Evolutionary conservation across 2,113 vertebrate genomes (phyloP), one percentile per base, ranked within the genome.

Genomic region (Triplophysa siluroides): DNA sequence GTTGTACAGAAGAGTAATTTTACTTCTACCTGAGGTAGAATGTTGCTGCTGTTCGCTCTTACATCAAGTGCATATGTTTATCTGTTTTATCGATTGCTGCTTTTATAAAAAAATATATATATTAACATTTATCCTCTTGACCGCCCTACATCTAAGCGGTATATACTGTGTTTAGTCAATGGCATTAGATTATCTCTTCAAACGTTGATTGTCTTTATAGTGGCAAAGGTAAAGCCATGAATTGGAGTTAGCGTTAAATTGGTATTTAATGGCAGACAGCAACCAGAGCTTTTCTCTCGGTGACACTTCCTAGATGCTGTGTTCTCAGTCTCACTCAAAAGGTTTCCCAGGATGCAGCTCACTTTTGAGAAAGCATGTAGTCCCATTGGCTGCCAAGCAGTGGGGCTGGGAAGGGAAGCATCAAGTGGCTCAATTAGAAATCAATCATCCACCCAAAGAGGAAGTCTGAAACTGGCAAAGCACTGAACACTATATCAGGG

Each of bases 301-400:
- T 86, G 88, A 88, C 89, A 88, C 88, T 91, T 89, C 81, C 84
- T 90, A 87, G 88, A 86, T 13, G 82, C 86, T 89, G 90, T 68
- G 88, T 86, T 92, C 88, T 88, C 82, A 87, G 82, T 86, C 79
- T 73, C 81, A 79, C 77, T 67, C 86, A 88, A 90, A 91, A 86
- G 81, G 90, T 93, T 92, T 89, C 92, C 90, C 90, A 90, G 91
- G 87, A 91, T 86, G 82, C 83, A 86, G 87, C 87, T 84, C 87
- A 86, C 86, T 82, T 88, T 87, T 88, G 88, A 86, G 87, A 91
- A 86, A 91, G 85, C 85, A 91, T 88, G 86, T 85, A 72, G 81
- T 64, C 83, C 81, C 29, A 76, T 82, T 82, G 24, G 89, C 90
- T 92, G 91, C 93, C 91, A 90, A 87, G 90, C 85, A 87, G 88